Percentiles rank a stretch among this genome's conserved stretches.
These are phyloP conservation scores for Rhinoderma darwinii DNA, from an alignment of 2,113 vertebrate species.

Conservation along the genomic window DNA sequence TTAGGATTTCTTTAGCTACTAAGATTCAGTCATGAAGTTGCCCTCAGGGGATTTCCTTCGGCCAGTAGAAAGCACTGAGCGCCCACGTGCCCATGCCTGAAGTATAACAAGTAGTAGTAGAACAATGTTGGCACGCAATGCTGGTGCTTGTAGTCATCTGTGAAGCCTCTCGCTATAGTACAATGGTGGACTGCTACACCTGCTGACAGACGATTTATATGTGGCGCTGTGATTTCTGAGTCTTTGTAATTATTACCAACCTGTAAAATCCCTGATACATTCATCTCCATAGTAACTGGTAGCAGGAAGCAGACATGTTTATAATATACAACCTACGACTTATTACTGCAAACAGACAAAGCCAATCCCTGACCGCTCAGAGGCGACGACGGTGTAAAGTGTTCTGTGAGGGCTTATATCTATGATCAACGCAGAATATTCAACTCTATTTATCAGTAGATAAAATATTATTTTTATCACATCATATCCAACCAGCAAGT, in stretches of 20 bases:
- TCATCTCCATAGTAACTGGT: constrained; percentile 28
- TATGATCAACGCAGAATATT: not conserved
- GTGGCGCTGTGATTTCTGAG: not conserved
- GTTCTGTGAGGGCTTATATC: not conserved
- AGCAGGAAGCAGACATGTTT: constrained; percentile 19
- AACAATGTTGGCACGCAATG: too few species aligned
- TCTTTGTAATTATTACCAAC: constrained; percentile 6
- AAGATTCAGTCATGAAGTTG: too few species aligned
- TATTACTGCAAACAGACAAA: too few species aligned
- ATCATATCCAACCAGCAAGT: not conserved
- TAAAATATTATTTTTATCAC: not conserved
- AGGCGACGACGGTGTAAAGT: not conserved
- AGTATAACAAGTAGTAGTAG: too few species aligned
- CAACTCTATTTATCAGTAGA: not conserved
- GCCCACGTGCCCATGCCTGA: too few species aligned
- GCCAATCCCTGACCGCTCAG: not conserved
- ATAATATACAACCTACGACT: not conserved
- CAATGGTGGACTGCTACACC: not conserved
- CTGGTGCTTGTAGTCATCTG: too few species aligned
- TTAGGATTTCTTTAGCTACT: too few species aligned
- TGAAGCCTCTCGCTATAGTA: too few species aligned
- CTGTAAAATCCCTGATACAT: not conserved
- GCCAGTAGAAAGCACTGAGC: too few species aligned
- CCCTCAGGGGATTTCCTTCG: too few species aligned
- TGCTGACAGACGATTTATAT: not conserved